Evolutionary conservation across 2,797 vertebrate species (phyloP).

Genomic region (Philypnodon macrostomus): DNA sequence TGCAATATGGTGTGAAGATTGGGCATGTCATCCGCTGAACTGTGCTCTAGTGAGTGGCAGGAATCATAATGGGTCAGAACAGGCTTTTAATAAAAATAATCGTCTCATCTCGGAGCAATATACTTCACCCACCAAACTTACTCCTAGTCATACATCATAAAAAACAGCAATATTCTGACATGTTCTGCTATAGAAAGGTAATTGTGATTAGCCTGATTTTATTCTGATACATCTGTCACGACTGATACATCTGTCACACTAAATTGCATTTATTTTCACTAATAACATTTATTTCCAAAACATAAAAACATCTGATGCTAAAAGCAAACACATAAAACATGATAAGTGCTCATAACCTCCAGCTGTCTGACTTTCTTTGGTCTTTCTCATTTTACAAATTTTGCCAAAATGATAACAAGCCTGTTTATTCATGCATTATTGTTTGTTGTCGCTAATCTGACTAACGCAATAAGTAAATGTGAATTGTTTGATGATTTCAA

Average conservation of each 20-base stretch:
- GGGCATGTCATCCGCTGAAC: constrained; percentile 32
- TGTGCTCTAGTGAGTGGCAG: constrained; percentile 24
- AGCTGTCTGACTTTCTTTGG: constrained; percentile 38
- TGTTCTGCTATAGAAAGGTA: constrained; percentile 4
- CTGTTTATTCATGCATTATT: constrained; percentile 38
- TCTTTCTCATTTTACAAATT: constrained; percentile 39
- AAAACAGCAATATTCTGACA: not conserved
- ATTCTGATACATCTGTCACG: too few relatives aligned
- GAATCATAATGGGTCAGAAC: constrained; percentile 37
- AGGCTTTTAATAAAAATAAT: constrained; percentile 12
- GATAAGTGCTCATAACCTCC: constrained; percentile 38
- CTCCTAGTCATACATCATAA: constrained; percentile 6
- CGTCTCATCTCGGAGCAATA: constrained; percentile 17
- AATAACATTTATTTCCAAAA: constrained; percentile 47
- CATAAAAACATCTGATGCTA: constrained; percentile 52
- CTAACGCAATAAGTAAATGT: not conserved
- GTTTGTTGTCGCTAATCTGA: not conserved
- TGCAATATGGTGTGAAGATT: constrained; percentile 52
- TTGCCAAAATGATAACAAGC: constrained; percentile 41
- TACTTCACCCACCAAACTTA: not conserved
- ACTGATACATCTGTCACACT: constrained; percentile 39
- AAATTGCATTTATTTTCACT: constrained; percentile 34
- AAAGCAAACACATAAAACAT: constrained; percentile 39
- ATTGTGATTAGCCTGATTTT: constrained; percentile 26
- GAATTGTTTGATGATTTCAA: too few relatives aligned